These are phyloP conservation scores for Solenopsis fugax DNA, from an alignment of 1,140 invertebrate species.

Conservation along the genomic window DNA sequence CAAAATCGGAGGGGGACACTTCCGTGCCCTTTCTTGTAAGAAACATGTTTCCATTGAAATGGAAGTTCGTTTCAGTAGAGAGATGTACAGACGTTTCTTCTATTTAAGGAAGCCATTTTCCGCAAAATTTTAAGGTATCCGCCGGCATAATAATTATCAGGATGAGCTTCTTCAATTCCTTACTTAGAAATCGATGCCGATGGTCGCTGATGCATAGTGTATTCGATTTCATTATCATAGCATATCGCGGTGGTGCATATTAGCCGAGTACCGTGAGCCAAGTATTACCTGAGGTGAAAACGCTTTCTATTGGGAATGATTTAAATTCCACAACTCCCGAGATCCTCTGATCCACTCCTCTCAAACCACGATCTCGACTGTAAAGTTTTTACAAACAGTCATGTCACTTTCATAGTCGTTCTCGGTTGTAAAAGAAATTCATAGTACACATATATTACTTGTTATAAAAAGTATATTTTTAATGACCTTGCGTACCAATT, in stretches of 20 bases:
- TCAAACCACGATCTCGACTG: neutral
- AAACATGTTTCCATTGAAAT: neutral
- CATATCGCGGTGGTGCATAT: slow-evolving; percentile 47
- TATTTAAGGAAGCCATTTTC: neutral
- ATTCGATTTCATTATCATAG: slow-evolving; percentile 70
- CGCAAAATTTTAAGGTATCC: neutral
- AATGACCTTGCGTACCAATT: neutral
- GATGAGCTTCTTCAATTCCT: neutral
- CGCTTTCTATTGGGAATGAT: slow-evolving; percentile 81
- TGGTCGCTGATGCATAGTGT: neutral
- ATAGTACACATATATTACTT: slow-evolving; percentile 42
- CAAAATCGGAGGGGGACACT: too few species aligned
- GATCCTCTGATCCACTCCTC: neutral
- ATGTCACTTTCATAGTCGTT: neutral
- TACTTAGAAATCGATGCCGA: slow-evolving; percentile 57
- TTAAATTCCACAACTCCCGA: slow-evolving; percentile 68
- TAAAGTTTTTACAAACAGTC: slow-evolving; percentile 23
- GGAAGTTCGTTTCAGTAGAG: neutral
- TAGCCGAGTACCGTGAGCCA: neutral
- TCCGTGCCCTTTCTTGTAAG: too few species aligned
- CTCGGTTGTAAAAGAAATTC: slow-evolving; percentile 25
- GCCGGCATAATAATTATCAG: neutral
- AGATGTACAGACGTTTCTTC: neutral
- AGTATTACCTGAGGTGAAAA: slow-evolving; percentile 78
- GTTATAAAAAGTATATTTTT: slow-evolving; percentile 29